Base-by-base conservation (phyloP, 2,888 invertebrate genomes). In the Orthonevra nobilis region DNA sequence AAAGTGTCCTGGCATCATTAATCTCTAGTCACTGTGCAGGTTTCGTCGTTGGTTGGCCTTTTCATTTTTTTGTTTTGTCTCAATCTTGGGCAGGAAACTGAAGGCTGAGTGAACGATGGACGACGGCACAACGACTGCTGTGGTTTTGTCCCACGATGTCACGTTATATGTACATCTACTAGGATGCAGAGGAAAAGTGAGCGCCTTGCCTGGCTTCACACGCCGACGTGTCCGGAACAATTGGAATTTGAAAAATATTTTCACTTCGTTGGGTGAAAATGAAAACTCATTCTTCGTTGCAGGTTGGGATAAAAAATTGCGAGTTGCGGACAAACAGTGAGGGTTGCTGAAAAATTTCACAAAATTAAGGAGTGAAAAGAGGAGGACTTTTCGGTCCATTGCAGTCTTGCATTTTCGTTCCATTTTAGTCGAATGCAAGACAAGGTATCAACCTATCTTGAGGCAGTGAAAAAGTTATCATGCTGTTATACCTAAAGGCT, bases 1-100 rank as follows among this genome's bases (percentile, higher is more conserved):
- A 77, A 64, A 63, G 72, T 72, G 64, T 58, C 72, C 20, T 32
- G 64, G 58, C 77, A 77, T 77, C 77, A 77, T 77, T 77, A 77
- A 77, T 77, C 77, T 72, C 64, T 23, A 58, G 70, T 72, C 64
- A 56, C 56, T 58, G 58, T 50, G 52, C 38, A 38, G 58, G 30
- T 64, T 72, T 40, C 28, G 36, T 36, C 56, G 12, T 9, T 14
- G n/a, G n/a, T n/a, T n/a, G n/a, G n/a, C n/a, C n/a, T n/a, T n/a
- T n/a, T n/a, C n/a, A n/a, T n/a, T n/a, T n/a, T n/a, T n/a, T n/a
- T n/a, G n/a, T 28, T 38, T 26, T 38, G 46, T 36, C 19, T n/a
- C 12, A 15, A 30, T 40, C n/a, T 58, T 50, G 40, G 9, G n/a
- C n/a, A n/a, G n/a, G n/a, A n/a, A 40, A 28, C 7, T 19, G 15